Percentiles rank a stretch among this genome's conserved stretches.
These are phyloP conservation scores for Trachurus trachurus DNA, from an alignment of 2,797 vertebrate species.

Conservation along the genomic window DNA sequence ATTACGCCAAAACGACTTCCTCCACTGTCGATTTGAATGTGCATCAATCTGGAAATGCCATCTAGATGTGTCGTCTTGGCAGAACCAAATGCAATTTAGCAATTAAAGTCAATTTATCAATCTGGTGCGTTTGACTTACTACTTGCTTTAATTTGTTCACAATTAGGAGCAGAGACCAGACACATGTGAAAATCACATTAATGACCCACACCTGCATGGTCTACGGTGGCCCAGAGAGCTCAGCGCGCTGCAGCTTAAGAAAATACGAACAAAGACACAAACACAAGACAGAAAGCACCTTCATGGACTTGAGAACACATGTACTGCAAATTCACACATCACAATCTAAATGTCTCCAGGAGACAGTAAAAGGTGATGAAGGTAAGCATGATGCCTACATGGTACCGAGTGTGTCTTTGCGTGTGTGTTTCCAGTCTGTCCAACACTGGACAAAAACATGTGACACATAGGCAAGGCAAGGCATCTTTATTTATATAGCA, in stretches of 20 bases:
- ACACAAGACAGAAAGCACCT: too few relatives aligned
- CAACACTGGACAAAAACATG: neutral
- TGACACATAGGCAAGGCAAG: too few relatives aligned
- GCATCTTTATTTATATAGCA: too few relatives aligned
- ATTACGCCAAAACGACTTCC: conserved; percentile 84
- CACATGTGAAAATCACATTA: conserved; percentile 46
- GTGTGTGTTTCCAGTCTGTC: neutral
- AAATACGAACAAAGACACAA: too few relatives aligned
- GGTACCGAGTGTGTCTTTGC: too few relatives aligned
- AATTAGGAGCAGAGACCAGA: conserved; percentile 39
- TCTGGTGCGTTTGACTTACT: conserved; percentile 58
- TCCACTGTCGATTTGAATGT: conserved; percentile 69
- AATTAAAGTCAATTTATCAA: conserved; percentile 72
- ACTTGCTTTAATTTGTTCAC: conserved; percentile 49
- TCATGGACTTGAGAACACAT: too few relatives aligned
- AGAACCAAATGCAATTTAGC: conserved; percentile 65
- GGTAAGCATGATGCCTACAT: too few relatives aligned
- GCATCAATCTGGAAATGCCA: conserved; percentile 67
- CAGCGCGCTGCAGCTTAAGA: too few relatives aligned
- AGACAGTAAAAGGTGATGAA: too few relatives aligned
- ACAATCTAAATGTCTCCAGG: too few relatives aligned
- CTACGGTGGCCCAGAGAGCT: too few relatives aligned
- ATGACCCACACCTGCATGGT: conserved; percentile 52
- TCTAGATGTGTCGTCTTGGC: conserved; percentile 72
- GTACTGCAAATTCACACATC: too few relatives aligned